Conservation (phyloP, 2,888 invertebrate species). For the Zaprionus bogoriensis region DNA sequence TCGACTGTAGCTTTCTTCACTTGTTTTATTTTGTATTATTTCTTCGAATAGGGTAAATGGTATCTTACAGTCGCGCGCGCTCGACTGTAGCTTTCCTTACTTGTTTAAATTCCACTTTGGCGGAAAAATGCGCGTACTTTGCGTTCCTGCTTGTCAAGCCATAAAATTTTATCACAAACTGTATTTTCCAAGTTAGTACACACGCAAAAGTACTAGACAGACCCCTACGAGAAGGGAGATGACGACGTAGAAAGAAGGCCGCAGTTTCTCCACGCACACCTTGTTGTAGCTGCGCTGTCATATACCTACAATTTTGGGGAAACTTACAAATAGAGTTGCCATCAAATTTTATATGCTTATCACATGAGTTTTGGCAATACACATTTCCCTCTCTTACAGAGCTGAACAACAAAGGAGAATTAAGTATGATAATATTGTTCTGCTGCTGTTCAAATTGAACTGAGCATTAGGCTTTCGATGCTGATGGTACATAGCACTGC, state of each 20-base stretch:
- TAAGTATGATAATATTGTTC: slow-evolving; percentile 55
- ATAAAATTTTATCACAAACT: slow-evolving; percentile 75
- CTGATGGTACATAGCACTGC: no score
- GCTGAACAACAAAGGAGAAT: slow-evolving; percentile 51
- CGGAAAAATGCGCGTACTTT: slow-evolving; percentile 42
- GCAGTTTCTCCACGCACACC: slow-evolving; percentile 3
- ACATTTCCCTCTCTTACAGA: slow-evolving; percentile 7
- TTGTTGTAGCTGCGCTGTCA: slow-evolving; percentile 21
- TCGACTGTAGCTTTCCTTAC: no score
- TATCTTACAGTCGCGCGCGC: no score
- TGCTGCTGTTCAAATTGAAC: no score
- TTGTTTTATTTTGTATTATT: no score
- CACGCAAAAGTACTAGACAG: slow-evolving; percentile 53
- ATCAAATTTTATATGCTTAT: slow-evolving; percentile 77
- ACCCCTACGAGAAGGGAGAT: background rate
- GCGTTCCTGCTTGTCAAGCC: slow-evolving; percentile 68
- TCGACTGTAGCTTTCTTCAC: no score
- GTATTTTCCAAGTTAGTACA: slow-evolving; percentile 75
- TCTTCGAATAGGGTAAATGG: no score
- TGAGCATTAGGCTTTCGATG: no score
- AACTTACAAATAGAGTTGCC: slow-evolving; percentile 77
- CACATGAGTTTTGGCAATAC: slow-evolving; percentile 65
- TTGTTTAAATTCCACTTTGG: no score
- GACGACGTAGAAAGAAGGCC: background rate
- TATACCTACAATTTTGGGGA: slow-evolving; percentile 36